Evolutionary conservation across 2,888 invertebrate genomes (phyloP).

Genomic region (Zaprionus obscuricornis): DNA sequence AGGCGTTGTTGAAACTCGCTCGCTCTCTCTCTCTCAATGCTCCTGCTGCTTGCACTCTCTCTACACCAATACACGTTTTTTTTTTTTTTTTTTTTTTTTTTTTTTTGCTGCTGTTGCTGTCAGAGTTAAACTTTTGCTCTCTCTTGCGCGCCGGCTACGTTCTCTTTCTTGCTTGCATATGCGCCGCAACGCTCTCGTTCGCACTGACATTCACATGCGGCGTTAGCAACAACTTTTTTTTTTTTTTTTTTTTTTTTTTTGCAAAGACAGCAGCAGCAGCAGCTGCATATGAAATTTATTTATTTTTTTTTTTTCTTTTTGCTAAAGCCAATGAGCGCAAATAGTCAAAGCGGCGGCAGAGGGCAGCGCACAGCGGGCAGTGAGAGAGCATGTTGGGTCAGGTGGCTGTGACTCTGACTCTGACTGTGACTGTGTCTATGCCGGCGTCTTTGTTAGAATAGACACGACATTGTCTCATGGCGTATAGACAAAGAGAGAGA

Average conservation of each 20-base stretch:
- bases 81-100: no score
- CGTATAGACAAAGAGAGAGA: no score
- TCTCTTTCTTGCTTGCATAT: conserved; percentile 17
- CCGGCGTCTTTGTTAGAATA: no score
- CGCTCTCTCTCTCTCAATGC: conserved; percentile 14
- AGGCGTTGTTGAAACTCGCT: conserved; percentile 60
- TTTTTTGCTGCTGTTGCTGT: neutral
- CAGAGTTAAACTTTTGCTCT: neutral
- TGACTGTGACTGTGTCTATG: no score
- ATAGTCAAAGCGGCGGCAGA: neutral
- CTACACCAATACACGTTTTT: conserved; percentile 53
- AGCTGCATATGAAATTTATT: conserved; percentile 20
- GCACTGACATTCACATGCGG: conserved; percentile 63
- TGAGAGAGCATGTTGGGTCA: no score
- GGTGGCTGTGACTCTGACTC: no score
- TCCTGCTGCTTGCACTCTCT: conserved; percentile 8
- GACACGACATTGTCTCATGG: no score
- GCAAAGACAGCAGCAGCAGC: conserved; percentile 40
- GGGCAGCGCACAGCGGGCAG: no score
- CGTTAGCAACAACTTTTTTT: conserved; percentile 82
- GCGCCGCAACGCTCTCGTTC: conserved; percentile 45
- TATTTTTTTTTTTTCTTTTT: conserved; percentile 31
- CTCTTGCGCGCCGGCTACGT: conserved; percentile 6
- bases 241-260: no score
- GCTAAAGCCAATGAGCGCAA: conserved; percentile 37